Evolutionary conservation across 30 jellyfish, hydroid and myxozoan genomes (phyloP), one percentile per base, ranked within the genome.

Genomic region (Clytia hemisphaerica): DNA sequence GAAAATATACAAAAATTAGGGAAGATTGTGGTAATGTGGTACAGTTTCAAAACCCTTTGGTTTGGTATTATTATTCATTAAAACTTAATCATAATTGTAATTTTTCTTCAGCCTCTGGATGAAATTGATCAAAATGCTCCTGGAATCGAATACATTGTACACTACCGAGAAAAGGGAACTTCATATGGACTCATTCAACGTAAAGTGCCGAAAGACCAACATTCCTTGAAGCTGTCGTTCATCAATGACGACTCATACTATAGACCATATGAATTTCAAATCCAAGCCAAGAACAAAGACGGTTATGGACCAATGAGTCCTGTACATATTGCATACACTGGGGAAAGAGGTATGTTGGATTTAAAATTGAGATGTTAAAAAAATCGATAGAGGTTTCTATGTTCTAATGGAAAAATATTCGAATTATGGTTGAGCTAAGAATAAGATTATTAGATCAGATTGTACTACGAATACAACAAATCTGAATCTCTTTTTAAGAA

Each of bases 291-390:
- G n/a, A 86, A 86, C 32, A 82, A 72, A 27, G 62, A 68, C 36
- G 96, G 96, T 22, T 45, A 72, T 4, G 96, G 96, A 2, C 96
- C 96, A 25, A 45, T 35, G 60, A 79, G 96, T 46, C 96, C 96
- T 1, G 32, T 79, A 0, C 49, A 38, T 25, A 78, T 77, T 30
- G 96, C 94, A 2, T 86, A 78, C 72, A 86, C 96, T 15, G 96
- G 96, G 29, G 96, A 86, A 73, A 55, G 96, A 64, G 36, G 96
- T 86, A 74, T 71, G 96, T 73, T 24, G n/a, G 47, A 35, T 3
- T 12, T 2, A 19, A 34, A 12, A 28, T 50, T 35, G 25, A 0
- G 49, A 48, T 69, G 28, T 53, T 15, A 9, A 21, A n/a, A 53
- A 53, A 12, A 53, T 53, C 21, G 12, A n/a, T 42, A 42, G n/a